A percentile compares a stretch with the other conserved stretches of the same genome.
These are phyloP conservation scores for Acrobasis repandana DNA, from an alignment of 2,888 invertebrate species.

Conservation along the genomic window DNA sequence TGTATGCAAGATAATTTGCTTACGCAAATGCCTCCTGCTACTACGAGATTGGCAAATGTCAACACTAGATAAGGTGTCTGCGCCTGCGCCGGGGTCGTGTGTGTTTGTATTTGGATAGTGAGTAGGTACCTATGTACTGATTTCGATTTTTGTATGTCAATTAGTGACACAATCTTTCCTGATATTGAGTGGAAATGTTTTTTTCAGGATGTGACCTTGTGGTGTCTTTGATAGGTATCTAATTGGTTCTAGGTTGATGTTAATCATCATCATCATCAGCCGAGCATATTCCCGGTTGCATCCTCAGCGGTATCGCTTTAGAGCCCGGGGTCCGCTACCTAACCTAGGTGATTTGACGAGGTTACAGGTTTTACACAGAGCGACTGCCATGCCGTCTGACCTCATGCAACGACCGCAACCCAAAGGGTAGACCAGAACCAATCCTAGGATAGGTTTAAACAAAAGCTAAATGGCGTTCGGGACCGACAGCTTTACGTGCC, in stretches of 20 bases:
- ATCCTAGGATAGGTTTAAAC: too few species aligned
- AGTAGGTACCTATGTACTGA: slow-evolving; percentile 30
- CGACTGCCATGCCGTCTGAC: too few species aligned
- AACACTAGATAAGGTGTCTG: slow-evolving; percentile 68
- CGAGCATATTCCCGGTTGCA: too few species aligned
- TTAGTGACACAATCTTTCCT: slow-evolving; percentile 17
- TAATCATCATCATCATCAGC: too few species aligned
- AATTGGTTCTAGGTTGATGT: neutral
- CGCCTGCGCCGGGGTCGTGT: slow-evolving; percentile 58
- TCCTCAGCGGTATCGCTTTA: too few species aligned
- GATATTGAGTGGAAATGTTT: slow-evolving; percentile 20
- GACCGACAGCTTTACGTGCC: too few species aligned
- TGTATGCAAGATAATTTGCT: slow-evolving; percentile 54
- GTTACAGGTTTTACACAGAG: too few species aligned
- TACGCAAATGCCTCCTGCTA: slow-evolving; percentile 75
- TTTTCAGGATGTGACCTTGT: slow-evolving; percentile 13
- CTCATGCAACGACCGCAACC: too few species aligned
- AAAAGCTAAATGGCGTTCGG: too few species aligned
- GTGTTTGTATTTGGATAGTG: slow-evolving; percentile 48
- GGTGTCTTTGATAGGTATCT: neutral
- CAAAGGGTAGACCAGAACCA: too few species aligned
- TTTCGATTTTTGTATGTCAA: slow-evolving; percentile 23
- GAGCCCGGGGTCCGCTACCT: too few species aligned
- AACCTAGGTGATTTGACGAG: too few species aligned
- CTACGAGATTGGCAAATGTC: slow-evolving; percentile 66